Conservation (phyloP, 2,888 invertebrate species). For the Allophyes oxyacanthae region DNA sequence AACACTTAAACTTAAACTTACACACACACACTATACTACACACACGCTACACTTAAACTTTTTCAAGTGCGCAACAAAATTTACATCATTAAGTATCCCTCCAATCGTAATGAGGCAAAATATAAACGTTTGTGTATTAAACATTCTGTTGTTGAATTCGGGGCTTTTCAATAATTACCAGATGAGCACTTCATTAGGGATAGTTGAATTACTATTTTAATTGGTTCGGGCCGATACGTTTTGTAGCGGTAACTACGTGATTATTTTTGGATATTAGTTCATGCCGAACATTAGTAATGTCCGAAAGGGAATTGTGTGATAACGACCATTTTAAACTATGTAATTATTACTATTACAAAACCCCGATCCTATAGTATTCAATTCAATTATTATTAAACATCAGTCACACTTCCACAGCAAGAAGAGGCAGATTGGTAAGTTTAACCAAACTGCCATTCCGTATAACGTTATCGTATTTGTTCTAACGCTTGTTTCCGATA, state of each 20-base stretch:
- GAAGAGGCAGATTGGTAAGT: conserved; percentile 5
- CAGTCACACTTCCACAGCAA: too few species aligned
- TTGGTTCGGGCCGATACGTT: conserved; percentile 2
- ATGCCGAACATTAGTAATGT: conserved; percentile 1
- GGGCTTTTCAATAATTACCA: conserved; percentile 11
- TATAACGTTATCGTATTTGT: neutral
- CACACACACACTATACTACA: too few species aligned
- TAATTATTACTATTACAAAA: too few species aligned
- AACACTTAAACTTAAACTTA: too few species aligned
- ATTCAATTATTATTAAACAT: too few species aligned
- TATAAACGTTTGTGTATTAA: conserved; percentile 3
- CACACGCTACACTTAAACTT: too few species aligned
- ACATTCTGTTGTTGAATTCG: neutral
- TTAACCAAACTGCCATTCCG: neutral
- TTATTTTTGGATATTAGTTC: conserved; percentile 4
- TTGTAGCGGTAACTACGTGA: neutral
- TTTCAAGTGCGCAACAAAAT: too few species aligned
- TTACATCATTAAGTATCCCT: conserved; percentile 21
- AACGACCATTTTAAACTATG: neutral
- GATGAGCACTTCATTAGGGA: conserved; percentile 10
- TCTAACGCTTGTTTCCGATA: neutral
- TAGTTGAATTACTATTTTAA: conserved; percentile 7
- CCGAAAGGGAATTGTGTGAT: neutral
- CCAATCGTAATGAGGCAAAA: conserved; percentile 8
- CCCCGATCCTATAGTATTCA: too few species aligned